Base-by-base conservation (phyloP, 1,140 invertebrate genomes). In the Drosophila bipectinata region DNA sequence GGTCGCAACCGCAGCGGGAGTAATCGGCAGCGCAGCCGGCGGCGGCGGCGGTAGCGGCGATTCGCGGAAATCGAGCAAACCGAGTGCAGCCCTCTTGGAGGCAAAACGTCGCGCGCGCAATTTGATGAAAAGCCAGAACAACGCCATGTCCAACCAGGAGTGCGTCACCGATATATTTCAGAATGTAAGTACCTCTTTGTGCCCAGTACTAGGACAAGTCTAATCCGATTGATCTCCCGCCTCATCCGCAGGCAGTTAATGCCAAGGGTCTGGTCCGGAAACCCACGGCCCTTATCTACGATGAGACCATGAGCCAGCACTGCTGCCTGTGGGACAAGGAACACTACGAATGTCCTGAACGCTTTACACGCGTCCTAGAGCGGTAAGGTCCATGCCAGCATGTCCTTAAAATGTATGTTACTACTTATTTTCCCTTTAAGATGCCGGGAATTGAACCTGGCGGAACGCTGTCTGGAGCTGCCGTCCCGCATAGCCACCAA, bases 291-390 rank as follows among this genome's bases (percentile, higher is more conserved):
- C 90, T 98, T 3, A 93, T 97, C 44, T 97, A 95, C 79, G 96
- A 98, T 90, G 92, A 93, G 51, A 93, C 94, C 1, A 97, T 98
- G 96, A 84, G 93, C 1, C 93, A 96, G 54, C 97, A 98, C 87
- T 80, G 92, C 14, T 98, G 96, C 89, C 91, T 96, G 0, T 98
- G 97, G 97, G 97, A 98, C 92, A 74, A 93, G 4, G 94, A 94
- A 53, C 96, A 98, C 92, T 95, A 96, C 3, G 97, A 99, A 92
- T 94, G 94, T 78, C 97, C 97, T 0, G 94, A 95, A 55, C 93
- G 97, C 79, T 94, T 97, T 47, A 94, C 92, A 5, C 92, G 92
- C 58, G 92, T 96, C 41, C 91, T 97, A n/a, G 92, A 96, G 47
- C 94, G 96, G 94, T 94, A 85, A 72, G 57, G 74, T 32, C 0